Base-by-base conservation (phyloP, 2,113 vertebrate genomes). In the Aspiorhynchus laticeps region DNA sequence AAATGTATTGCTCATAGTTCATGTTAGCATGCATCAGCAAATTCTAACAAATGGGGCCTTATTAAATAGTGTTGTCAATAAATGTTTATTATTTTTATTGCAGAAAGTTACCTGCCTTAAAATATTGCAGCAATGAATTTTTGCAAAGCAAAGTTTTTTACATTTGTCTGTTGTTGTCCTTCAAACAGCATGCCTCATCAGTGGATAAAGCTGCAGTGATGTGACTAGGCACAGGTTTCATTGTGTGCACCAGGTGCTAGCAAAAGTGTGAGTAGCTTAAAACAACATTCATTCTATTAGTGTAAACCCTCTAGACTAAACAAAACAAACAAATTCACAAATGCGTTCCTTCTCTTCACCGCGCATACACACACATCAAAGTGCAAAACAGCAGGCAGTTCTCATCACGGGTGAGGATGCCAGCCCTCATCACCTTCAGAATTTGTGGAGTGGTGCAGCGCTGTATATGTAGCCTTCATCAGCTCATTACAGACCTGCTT, bases 401-500 rank as follows among this genome's bases (percentile, higher is more conserved):
- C 85, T 83, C 10, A 43, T 83, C 73, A 28, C 61, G 63, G 78
- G 41, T 31, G 71, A 76, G 65, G 84, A 87, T 73, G 91, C 88
- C 90, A 80, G 90, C 88, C 91, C 86, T 86, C 91, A 91, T 93
- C 90, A 87, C 87, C 90, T 89, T 93, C 90, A 41, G 87, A 83
- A 84, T 59, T 73, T 71, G 46, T 81, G 77, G 65, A 82, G 85
- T 84, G 51, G 51, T 24, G 79, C 84, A n/a, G 48, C 15, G 38
- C 75, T 82, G 83, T 78, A 24, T 84, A 87, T 85, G 91, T 90
- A 84, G 90, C 88, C 93, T 94, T 92, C 91, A 91, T 93, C 90
- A 88, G 87, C 93, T 96, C 92, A 92, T 96, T 94, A 95, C 91
- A 71, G 90, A 90, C 81, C 90, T 74, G 92, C 91, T 94, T 94